Evolutionary conservation across 2,888 invertebrate genomes (phyloP), one percentile per base, ranked within the genome.

Genomic region (Folsomia manolachei): DNA sequence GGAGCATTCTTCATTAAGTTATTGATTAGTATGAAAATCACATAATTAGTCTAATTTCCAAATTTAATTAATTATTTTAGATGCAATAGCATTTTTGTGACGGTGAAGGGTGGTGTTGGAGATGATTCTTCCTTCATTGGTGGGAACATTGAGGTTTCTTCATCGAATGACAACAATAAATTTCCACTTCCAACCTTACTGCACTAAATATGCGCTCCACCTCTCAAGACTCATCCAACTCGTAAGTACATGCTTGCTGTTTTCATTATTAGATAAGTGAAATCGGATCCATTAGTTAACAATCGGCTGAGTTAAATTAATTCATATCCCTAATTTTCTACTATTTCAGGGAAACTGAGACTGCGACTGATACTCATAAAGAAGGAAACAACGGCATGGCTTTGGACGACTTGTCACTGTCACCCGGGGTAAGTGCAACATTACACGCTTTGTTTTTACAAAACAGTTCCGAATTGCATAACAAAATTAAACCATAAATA

Each of bases 371-470:
- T 21, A 7, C 21, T 25, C 39, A 53, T 21, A 70, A 72, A 23
- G 65, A 63, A 39, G 74, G 70, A 63, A 73, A 69, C 60, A 75
- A 78, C 78, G 76, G 79, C 60, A 79, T 78, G 78, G 75, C 77
- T 68, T 70, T 80, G 70, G 79, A 80, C 74, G 80, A 80, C 78
- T 76, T 79, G 68, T 78, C 80, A 52, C 77, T 79, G 69, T 78
- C 80, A 39, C 78, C 73, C 53, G 75, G 79, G 78, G 80, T 80
- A 75, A 76, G 79, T n/a, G n/a, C n/a, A n/a, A n/a, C n/a, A 63
- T 19, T 27, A 18, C 14, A 7, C 24, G 26, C 25, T 23, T 62
- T 62, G 56, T 14, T n/a, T n/a, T n/a, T n/a, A n/a, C n/a, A n/a
- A n/a, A n/a, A 7, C 21, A 18, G 11, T 56, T 56, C n/a, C 21